phyloP scores from a whole-genome alignment of 2,888 invertebrate genomes.

The Lacanobia oleracea region DNA sequence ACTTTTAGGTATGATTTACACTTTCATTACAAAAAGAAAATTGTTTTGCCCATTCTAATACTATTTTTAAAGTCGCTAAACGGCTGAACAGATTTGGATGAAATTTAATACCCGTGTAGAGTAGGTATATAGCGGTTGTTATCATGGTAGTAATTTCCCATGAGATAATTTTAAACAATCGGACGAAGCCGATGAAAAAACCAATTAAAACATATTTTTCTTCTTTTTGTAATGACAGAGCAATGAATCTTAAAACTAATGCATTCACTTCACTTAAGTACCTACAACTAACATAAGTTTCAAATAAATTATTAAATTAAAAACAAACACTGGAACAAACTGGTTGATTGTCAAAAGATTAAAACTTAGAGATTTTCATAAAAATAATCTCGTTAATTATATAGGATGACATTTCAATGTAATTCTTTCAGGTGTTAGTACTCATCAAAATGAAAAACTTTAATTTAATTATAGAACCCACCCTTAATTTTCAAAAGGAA shows the following conservation, averaged over 20 bases:
- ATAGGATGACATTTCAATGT: not conserved
- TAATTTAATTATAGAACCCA: not conserved
- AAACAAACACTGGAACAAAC: constrained; percentile 28
- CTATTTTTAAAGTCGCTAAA: too few species aligned
- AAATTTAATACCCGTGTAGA: too few species aligned
- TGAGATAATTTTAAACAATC: too few species aligned
- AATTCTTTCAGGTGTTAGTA: not conserved
- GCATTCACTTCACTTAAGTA: constrained; percentile 17
- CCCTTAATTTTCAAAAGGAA: not conserved
- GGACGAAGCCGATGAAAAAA: too few species aligned
- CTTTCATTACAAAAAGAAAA: constrained; percentile 16
- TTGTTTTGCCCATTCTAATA: too few species aligned
- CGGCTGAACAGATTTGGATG: too few species aligned
- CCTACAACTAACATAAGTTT: constrained; percentile 13
- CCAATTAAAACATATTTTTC: not conserved
- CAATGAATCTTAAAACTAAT: constrained; percentile 20
- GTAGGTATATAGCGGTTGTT: too few species aligned
- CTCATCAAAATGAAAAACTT: not conserved
- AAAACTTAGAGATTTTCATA: not conserved
- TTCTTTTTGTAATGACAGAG: constrained; percentile 11
- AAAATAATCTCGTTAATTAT: not conserved
- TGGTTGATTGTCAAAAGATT: not conserved
- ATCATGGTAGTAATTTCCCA: too few species aligned
- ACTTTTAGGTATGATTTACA: not conserved
- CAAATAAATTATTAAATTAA: constrained; percentile 38